Percentiles rank a stretch among this genome's conserved stretches.
phyloP scores from a whole-genome alignment of 2,113 vertebrate genomes.

The Hippocampus comes region DNA sequence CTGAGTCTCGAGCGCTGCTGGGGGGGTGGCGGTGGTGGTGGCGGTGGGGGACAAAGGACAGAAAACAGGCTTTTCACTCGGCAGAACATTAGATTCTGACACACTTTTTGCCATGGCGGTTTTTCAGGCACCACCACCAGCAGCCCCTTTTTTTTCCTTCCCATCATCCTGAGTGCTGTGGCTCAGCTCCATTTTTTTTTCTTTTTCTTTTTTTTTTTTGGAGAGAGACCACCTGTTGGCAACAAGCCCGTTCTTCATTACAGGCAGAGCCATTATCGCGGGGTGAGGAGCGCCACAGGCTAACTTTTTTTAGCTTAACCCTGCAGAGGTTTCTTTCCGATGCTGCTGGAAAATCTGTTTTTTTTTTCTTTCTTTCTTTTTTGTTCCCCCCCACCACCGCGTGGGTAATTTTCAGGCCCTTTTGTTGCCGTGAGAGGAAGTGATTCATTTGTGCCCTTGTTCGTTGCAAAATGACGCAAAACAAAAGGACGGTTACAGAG shows the following conservation, averaged over 20 bases:
- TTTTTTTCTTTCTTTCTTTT: slow-evolving; percentile 25
- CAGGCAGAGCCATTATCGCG: slow-evolving; percentile 82
- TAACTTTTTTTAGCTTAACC: slow-evolving; percentile 75
- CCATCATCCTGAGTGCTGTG: slow-evolving; percentile 83
- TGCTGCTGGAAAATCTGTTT: slow-evolving; percentile 33
- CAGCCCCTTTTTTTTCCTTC: slow-evolving; percentile 35
- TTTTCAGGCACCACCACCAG: slow-evolving; percentile 47
- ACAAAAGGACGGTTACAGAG: slow-evolving; percentile 13
- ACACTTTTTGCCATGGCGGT: slow-evolving; percentile 81
- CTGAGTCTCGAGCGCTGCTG: slow-evolving; percentile 84
- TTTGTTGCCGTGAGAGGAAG: slow-evolving; percentile 35
- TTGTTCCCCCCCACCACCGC: slow-evolving; percentile 21
- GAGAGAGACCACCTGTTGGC: slow-evolving; percentile 99
- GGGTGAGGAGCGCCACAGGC: slow-evolving; percentile 70
- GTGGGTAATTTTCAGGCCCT: slow-evolving; percentile 37
- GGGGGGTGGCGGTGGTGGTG: too few species aligned
- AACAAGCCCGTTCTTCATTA: slow-evolving; percentile 88
- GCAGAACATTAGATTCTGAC: slow-evolving; percentile 99
- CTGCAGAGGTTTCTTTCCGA: slow-evolving; percentile 62
- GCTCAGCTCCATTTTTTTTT: slow-evolving; percentile 77
- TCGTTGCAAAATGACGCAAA: slow-evolving; percentile 49
- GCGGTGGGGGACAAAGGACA: slow-evolving; percentile 89
- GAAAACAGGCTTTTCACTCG: slow-evolving; percentile 99
- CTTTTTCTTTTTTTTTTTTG: not conserved
- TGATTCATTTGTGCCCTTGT: slow-evolving; percentile 42